These are phyloP conservation scores for Synaphobranchus kaupii DNA, from an alignment of 2,797 vertebrate species.

Conservation along the genomic window DNA sequence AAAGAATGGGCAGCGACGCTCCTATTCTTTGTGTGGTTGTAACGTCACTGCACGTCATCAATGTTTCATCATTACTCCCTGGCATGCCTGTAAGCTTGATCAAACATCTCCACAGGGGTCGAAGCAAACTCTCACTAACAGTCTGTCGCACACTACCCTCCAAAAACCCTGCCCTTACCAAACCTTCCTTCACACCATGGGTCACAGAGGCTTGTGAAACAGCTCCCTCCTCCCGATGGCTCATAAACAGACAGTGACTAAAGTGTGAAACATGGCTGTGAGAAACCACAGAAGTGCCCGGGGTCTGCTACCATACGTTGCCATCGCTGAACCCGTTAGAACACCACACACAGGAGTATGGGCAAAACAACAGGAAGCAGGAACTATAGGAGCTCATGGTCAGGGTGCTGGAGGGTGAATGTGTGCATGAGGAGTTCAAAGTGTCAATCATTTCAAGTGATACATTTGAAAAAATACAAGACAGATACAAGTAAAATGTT, in stretches of 20 bases:
- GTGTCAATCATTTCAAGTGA: background rate
- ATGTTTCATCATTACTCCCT: slow-evolving; percentile 6
- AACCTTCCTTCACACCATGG: background rate
- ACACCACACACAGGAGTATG: background rate
- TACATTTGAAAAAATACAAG: background rate
- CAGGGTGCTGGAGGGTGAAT: background rate
- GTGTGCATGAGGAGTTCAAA: background rate
- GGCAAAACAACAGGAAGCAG: background rate
- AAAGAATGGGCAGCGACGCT: background rate
- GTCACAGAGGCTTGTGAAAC: background rate
- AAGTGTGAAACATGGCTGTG: slow-evolving; percentile 19
- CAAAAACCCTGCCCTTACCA: background rate
- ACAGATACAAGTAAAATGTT: background rate
- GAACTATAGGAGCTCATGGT: background rate
- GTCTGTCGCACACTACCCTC: background rate
- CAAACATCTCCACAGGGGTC: background rate
- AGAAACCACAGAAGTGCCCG: slow-evolving; percentile 20
- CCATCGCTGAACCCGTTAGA: background rate
- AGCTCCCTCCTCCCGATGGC: background rate
- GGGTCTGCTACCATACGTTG: background rate
- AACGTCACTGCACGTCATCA: background rate
- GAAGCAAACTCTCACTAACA: background rate
- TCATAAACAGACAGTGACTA: slow-evolving; percentile 5
- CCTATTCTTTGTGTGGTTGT: background rate
- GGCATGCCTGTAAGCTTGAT: slow-evolving; percentile 6